A percentile compares a stretch with the other conserved stretches of the same genome.
Evolutionary conservation across 2,797 vertebrate genomes (phyloP).

Genomic region (Malurus leucopterus): DNA sequence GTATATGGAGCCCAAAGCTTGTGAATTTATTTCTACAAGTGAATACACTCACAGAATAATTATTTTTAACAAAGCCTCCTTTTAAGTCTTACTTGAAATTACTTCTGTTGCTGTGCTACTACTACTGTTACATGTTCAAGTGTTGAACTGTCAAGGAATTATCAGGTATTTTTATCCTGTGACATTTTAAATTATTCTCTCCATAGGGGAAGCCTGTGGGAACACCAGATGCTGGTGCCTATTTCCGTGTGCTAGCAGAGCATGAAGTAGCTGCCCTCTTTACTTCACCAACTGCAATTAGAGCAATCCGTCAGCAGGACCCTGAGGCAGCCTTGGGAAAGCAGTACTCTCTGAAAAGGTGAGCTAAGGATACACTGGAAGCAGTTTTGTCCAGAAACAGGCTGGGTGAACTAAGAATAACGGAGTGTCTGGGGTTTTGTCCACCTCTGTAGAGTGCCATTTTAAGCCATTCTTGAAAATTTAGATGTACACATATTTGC

Average conservation of each 20-base stretch:
- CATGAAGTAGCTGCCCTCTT: conserved; percentile 86
- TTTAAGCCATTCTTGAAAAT: neutral
- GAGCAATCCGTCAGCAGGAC: conserved; percentile 95
- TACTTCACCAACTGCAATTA: conserved; percentile 91
- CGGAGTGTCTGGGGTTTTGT: neutral
- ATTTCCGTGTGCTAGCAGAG: conserved; percentile 92
- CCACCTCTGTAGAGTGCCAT: neutral
- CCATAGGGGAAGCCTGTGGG: conserved; percentile 94
- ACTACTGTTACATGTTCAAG: neutral
- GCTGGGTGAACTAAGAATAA: neutral
- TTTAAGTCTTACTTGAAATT: conserved; percentile 1
- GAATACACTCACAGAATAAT: neutral
- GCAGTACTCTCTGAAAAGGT: conserved; percentile 85
- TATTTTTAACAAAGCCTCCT: conserved; percentile 17
- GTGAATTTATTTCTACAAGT: neutral
- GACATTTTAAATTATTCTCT: conserved; percentile 69
- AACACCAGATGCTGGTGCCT: conserved; percentile 90
- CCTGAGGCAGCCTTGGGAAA: conserved; percentile 78
- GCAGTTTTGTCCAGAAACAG: neutral
- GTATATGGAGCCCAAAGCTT: neutral
- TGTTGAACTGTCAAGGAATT: conserved; percentile 54
- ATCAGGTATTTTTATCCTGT: conserved; percentile 61
- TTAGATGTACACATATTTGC: neutral
- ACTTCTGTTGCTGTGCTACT: conserved; percentile 13
- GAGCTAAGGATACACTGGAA: conserved; percentile 49